A percentile compares a stretch with the other conserved stretches of the same genome.
phyloP scores from a whole-genome alignment of 2,113 vertebrate genomes.

The Ondatra zibethicus region DNA sequence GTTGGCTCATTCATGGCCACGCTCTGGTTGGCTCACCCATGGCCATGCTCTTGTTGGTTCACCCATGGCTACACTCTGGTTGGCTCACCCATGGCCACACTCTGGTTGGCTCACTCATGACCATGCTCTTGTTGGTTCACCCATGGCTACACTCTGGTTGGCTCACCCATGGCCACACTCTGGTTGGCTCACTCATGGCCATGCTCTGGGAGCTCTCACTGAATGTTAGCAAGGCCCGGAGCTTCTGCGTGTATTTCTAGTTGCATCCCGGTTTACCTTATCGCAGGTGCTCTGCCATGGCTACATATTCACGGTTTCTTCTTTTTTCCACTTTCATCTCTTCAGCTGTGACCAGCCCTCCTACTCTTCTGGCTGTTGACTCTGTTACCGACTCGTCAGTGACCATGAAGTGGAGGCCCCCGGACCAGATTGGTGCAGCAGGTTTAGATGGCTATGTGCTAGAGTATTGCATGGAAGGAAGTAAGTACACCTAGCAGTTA shows the following conservation, averaged over 20 bases:
- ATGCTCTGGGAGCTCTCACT: background rate
- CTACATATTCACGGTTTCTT: background rate
- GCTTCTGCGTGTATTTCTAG: background rate
- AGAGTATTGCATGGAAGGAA: conserved; percentile 98
- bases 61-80: background rate
- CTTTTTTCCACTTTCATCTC: conserved; percentile 44
- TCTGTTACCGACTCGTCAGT: conserved; percentile 94
- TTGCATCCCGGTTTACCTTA: background rate
- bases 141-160: background rate
- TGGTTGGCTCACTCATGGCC: background rate
- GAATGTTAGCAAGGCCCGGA: background rate
- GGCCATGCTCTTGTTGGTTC: background rate
- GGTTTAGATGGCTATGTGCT: conserved; percentile 96
- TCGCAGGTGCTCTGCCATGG: background rate
- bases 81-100: background rate
- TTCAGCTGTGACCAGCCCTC: conserved; percentile 97
- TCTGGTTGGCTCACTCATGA: background rate
- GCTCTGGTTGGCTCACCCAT: too few species aligned
- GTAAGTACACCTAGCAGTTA: conserved; percentile 86
- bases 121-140: background rate
- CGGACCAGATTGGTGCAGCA: conserved; percentile 97
- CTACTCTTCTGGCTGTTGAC: conserved; percentile 95
- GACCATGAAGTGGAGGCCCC: conserved; percentile 97
- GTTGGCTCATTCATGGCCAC: background rate
- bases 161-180: background rate